Evolutionary conservation across 2,113 vertebrate genomes (phyloP).

Genomic region (pig (Sus scrofa)): T2T-Sscrofa CM000826.6:126641501-126642000

Average conservation of each 20-base stretch:
- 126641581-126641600: fast-evolving
- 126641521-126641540: neutral
- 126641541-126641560: neutral
- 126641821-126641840: constrained; percentile 86
- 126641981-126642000: neutral
- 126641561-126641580: neutral
- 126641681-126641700: neutral
- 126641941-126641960: neutral
- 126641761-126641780: constrained; percentile 89
- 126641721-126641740: neutral
- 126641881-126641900: neutral
- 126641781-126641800: constrained; percentile 93
- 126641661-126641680: neutral
- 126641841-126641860: constrained; percentile 42
- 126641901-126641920: neutral
- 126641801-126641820: constrained; percentile 85
- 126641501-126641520: neutral
- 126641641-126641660: neutral
- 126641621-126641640: neutral
- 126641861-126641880: neutral
- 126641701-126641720: no score
- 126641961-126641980: neutral
- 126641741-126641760: constrained; percentile 88
- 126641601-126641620: neutral
- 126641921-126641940: constrained; percentile 6